Evolutionary conservation across 2,113 vertebrate species (phyloP).

Genomic region (Natator depressus): DNA sequence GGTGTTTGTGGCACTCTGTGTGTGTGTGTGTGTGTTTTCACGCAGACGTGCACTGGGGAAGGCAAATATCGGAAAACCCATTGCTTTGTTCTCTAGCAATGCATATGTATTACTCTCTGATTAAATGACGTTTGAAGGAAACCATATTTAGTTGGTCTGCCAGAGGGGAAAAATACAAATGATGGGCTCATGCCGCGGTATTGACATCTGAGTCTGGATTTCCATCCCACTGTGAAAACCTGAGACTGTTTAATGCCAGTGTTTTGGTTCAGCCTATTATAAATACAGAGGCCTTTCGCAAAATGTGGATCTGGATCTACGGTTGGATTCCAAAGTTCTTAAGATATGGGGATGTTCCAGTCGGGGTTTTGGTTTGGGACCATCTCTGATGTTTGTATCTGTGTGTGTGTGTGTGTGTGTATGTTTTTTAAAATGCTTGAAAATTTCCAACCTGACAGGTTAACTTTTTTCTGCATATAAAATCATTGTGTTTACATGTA

Average conservation of each 20-base stretch:
- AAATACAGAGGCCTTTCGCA: neutral
- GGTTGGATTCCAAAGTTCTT: neutral
- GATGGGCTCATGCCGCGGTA: neutral
- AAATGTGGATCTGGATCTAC: neutral
- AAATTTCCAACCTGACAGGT: neutral
- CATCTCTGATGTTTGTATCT: neutral
- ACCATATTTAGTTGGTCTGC: neutral
- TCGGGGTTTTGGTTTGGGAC: neutral
- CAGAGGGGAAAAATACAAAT: neutral
- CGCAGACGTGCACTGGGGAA: neutral
- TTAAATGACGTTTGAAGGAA: neutral
- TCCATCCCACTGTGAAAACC: neutral
- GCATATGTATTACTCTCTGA: accelerated
- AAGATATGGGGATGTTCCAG: neutral
- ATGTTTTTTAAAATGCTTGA: accelerated
- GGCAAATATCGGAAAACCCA: accelerated
- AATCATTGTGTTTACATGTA: neutral
- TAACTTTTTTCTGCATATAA: neutral
- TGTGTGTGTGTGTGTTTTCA: neutral
- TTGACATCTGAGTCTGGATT: neutral
- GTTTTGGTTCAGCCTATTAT: neutral
- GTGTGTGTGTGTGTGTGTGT: neutral
- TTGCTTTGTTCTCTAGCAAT: accelerated
- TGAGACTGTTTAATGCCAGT: neutral
- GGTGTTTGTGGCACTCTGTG: neutral